These are phyloP conservation scores for Meganola albula DNA, from an alignment of 2,888 invertebrate species.

Conservation along the genomic window DNA sequence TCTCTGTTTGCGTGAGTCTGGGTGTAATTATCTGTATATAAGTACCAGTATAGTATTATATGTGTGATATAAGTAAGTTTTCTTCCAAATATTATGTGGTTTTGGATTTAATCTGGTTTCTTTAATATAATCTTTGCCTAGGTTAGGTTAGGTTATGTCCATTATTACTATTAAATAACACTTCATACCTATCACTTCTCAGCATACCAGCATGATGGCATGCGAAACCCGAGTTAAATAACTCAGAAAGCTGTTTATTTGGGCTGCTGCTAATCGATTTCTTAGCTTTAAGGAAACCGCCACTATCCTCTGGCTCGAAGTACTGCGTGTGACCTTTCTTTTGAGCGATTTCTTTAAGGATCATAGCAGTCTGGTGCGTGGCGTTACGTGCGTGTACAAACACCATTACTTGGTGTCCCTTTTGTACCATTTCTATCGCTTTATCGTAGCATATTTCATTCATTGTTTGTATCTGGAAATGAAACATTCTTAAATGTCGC, in stretches of 20 bases:
- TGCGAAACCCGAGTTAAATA: constrained; percentile 92
- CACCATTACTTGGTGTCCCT: constrained; percentile 98
- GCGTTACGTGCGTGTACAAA: constrained; percentile 99
- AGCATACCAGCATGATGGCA: constrained; percentile 98
- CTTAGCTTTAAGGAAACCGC: constrained; percentile 81
- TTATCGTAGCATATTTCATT: constrained; percentile 96
- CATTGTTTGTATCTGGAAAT: constrained; percentile 83
- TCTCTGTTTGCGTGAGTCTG: too few species aligned
- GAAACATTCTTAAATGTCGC: not conserved
- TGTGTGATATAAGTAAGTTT: too few species aligned
- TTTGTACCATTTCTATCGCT: constrained; percentile 88
- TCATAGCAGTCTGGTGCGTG: constrained; percentile 92
- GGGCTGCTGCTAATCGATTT: constrained; percentile 84
- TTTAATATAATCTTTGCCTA: too few species aligned
- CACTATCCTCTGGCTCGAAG: constrained; percentile 82
- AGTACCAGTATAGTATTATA: too few species aligned
- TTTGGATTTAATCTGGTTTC: too few species aligned
- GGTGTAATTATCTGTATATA: too few species aligned
- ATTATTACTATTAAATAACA: not conserved
- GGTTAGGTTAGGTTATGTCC: too few species aligned
- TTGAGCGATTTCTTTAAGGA: constrained; percentile 88
- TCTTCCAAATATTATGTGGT: too few species aligned
- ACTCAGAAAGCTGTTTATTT: constrained; percentile 88
- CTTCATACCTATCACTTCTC: constrained; percentile 85
- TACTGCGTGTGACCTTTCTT: constrained; percentile 83